Base-by-base conservation (phyloP, 2,113 vertebrate species). In the Eonycteris spelaea region DNA sequence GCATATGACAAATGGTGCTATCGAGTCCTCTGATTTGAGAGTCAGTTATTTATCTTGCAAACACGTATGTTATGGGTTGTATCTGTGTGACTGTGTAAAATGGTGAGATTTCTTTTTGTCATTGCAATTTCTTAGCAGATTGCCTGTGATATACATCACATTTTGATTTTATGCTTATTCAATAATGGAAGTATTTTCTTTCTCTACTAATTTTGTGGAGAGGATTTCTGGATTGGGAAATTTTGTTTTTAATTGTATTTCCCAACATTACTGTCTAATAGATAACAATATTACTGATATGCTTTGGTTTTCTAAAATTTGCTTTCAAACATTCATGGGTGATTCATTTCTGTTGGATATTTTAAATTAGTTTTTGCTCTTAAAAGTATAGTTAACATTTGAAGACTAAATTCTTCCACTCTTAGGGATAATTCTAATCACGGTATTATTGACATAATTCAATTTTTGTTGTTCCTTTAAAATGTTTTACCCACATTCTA, bases 291-390 rank as follows among this genome's bases (percentile, higher is more conserved):
- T 82, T 91, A 26, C 48, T 85, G 28, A 38, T 24, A 70, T 57
- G 4, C 43, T 89, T 89, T 51, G 53, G 18, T 88, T 70, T 61
- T 77, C 30, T 71, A 59, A 82, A 93, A 65, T 68, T 26, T 12
- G 18, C 40, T 96, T 92, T 83, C 28, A 90, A 78, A 86, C 21
- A 59, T 30, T 86, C 28, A 63, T 28, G 10, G 18, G 16, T 45
- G 70, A 84, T 53, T 86, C 3, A 48, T 84, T 94, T 94, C 65
- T 70, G 7, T 73, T 70, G 70, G 53, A 33, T 70, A 48, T 68
- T 77, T 91, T 79, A 92, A 79, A 55, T 68, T 55, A 92, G 13
- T 38, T 73, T 83, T 89, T 93, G 33, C 28, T 85, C 35, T 89
- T 75, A 38, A 43, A 75, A 28, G 15, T 93, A 93, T 75, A 80